Evolutionary conservation across 1,140 invertebrate genomes (phyloP), one percentile per base, ranked within the genome.

Genomic region (Aplysia californica): DNA sequence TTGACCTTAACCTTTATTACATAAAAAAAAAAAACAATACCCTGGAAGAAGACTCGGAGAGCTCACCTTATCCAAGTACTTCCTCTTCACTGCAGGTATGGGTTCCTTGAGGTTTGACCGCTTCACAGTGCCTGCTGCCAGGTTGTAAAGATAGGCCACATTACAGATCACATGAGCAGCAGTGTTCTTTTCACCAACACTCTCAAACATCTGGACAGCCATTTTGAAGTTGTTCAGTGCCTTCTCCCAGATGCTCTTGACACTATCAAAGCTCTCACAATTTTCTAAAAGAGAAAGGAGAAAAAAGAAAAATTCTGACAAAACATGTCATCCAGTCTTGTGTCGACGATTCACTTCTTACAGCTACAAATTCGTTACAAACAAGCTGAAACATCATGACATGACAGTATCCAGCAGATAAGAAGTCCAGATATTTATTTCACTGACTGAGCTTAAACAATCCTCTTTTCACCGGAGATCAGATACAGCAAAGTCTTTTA

Each of bases 171-270:
- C 39, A 36, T 72, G 55, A 26, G 39, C 69, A 58, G 69, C 69
- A 6, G 56, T 72, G 69, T 72, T 72, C 39, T 36, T 72, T 10
- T 72, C 69, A 72, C 39, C 39, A 5, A 72, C 29, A 33, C 23
- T 29, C 29, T 72, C 56, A 72, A 72, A 72, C 31, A 72, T 33
- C 18, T 5, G 38, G 20, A 72, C 59, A 23, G 69, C 50, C 35
- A 58, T 58, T 44, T 33, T 39, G 29, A 5, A 72, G 55, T 72
- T 72, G 3, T 33, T n/a, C 55, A 72, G 6, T 36, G 50, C 29
- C n/a, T 72, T 72, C 1, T 58, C 21, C 56, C 50, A 58, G 3
- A 58, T 35, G 3, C 50, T 26, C 26, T 72, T 4, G 6, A 72
- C 59, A n/a, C 10, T 38, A 55, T 58, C 69, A 58, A 59, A 72